Base-by-base conservation (phyloP, 2,888 invertebrate genomes). In the Pseudococcus viburni region DNA sequence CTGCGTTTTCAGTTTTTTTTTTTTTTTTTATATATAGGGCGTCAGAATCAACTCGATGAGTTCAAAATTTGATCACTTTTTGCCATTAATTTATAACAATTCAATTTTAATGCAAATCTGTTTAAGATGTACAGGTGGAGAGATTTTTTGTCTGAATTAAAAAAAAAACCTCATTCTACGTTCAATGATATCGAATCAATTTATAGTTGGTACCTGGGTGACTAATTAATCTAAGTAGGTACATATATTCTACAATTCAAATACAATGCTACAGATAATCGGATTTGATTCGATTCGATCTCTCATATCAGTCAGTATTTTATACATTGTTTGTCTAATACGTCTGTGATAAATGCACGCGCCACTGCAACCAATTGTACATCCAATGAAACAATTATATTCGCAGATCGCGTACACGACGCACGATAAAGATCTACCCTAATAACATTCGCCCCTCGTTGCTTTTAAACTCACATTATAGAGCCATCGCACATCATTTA, bases 351-450 rank as follows among this genome's bases (percentile, higher is more conserved):
- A n/a, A 55, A 55, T 55, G n/a, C 55, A 55, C 55, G 55, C 55
- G 55, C 55, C 55, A n/a, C 55, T n/a, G 55, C n/a, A n/a, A 55
- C 55, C n/a, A 55, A 55, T n/a, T 55, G n/a, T 55, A 55, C 55
- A 39, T 39, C 77, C 77, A 33, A 77, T 42, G 26, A 77, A 77
- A 77, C 77, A 77, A 77, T 77, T 77, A 77, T n/a, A n/a, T 17
- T 73, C 64, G 42, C 33, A n/a, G 8, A 22, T 39, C 17, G 42
- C 7, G 15, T 17, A 39, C 39, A 17, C 42, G 4, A 55, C n/a
- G n/a, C n/a, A 55, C 55, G 77, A 77, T 77, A 77, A 73, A 17
- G 39, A 77, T 77, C 77, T 77, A 77, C 77, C 77, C 77, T 17
- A 77, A 39, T 33, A 11, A 3, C 0, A 73, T 15, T 26, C 73